Base-by-base conservation (phyloP, 2,888 invertebrate genomes). In the Augiades crinisus region DNA sequence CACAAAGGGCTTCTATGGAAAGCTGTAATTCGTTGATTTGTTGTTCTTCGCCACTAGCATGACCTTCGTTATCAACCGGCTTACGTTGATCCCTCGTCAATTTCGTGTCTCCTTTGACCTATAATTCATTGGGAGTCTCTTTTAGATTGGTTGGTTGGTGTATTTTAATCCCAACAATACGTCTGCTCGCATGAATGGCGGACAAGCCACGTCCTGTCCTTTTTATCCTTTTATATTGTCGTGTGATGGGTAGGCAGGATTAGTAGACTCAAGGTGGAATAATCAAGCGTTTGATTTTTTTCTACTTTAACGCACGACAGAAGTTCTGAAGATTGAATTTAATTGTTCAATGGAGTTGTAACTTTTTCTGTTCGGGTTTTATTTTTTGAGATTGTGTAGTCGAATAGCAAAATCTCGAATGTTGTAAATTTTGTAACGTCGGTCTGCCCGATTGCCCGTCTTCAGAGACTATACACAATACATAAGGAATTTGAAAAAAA, bases 151-250 rank as follows among this genome's bases (percentile, higher is more conserved):
- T 27, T 24, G 36, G 38, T 45, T 65, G 57, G 59, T 56, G 37
- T 37, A 27, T 49, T 46, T 57, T 63, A 62, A 61, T 64, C 57
- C 64, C 63, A 62, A 84, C 84, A 84, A 87, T 78, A 63, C 65
- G 64, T 62, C 63, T 71, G 74, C 73, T 66, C 67, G 72, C 75
- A 75, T 86, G 80, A 85, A 86, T 84, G 79, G 72, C 74, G 68
- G 65, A 60, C 64, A 62, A 69, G 67, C 63, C 56, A 57, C 43
- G 58, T 62, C 69, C 67, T 67, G 64, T 76, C 72, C 67, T 73
- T 68, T 74, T 70, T 63, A 69, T 70, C 68, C 71, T 72, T 70
- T 81, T 81, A 70, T 80, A 53, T 51, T 49, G 58, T 60, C 65
- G 70, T 73, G 74, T 75, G 63, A 73, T 63, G 66, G 75, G 72